Evolutionary conservation across 2,888 invertebrate species (phyloP), one percentile per base, ranked within the genome.

Genomic region (Cosmia trapezina): DNA sequence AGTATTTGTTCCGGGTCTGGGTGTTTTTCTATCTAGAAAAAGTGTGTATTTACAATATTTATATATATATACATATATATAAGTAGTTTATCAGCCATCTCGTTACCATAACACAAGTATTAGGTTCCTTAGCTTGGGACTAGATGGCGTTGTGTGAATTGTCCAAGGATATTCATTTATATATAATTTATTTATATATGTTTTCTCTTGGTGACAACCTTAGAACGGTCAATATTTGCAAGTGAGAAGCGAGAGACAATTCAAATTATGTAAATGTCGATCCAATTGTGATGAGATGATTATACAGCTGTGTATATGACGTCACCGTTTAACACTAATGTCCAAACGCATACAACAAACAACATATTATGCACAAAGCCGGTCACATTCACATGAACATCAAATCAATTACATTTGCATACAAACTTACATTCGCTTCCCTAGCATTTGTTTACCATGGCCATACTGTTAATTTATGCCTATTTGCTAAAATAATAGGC

Each of bases 401-500:
- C 62, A 73, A 77, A 84, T 81, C 78, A 65, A 84, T 84, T 81
- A 62, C 51, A 84, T 84, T 84, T 73, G 70, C 85, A 71, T 84
- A 64, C 37, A 60, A 63, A 79, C 80, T 67, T 56, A 67, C n/a
- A 64, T 64, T 70, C 19, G 64, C 59, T 61, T 64, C 47, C 17
- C 17, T 45, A 45, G 45, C 71, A 60, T 80, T 59, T 70, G 71
- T 81, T 83, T 70, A 70, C 51, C 43, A 14, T 56, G 43, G 17
- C 7, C 47, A 47, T 61, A 61, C 47, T 59, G 65, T 57, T 78
- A 71, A 84, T 70, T 45, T 67, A 70, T 67, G 69, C 41, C n/a
- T 74, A 57, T 60, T 73, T 80, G 66, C 45, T 45, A 22, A 73
- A 66, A 70, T 66, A 72, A 65, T 33, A 67, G 33, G 11, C 60